Percentiles rank a stretch among this genome's conserved stretches.
Evolutionary conservation across 2,113 vertebrate genomes (phyloP).

Genomic region (Rhombomys opimus): DNA sequence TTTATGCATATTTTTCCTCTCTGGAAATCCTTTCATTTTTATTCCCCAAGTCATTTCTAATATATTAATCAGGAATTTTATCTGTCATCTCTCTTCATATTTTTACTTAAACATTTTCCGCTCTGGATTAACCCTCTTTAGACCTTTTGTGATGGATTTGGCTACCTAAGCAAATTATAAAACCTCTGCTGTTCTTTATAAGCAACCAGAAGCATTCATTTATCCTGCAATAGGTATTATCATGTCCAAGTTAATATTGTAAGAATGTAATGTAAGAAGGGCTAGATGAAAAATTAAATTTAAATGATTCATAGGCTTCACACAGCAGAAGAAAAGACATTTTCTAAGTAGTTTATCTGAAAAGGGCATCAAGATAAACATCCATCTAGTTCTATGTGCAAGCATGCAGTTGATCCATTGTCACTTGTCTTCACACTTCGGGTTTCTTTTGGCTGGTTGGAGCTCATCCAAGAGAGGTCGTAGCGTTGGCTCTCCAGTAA

Average conservation of each 20-base stretch:
- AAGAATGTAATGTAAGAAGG: not conserved
- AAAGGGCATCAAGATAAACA: not conserved
- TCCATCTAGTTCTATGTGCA: not conserved
- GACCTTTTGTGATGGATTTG: conserved; percentile 36
- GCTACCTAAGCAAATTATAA: not conserved
- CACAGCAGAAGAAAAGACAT: not conserved
- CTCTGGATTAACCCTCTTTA: conserved; percentile 6
- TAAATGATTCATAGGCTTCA: not conserved
- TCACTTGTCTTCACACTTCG: not conserved
- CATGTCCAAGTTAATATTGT: not conserved
- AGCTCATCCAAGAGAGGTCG: not conserved
- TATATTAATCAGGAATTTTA: conserved; percentile 35
- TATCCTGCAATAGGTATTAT: not conserved
- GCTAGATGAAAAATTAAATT: conserved; percentile 40
- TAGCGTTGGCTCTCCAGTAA: not conserved
- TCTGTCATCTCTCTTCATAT: conserved; percentile 47
- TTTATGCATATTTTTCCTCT: conserved; percentile 43
- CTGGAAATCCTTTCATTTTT: not conserved
- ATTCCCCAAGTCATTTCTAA: conserved; percentile 34
- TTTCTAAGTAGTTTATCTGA: not conserved
- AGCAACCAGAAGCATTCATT: conserved; percentile 35
- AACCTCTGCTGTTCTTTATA: conserved; percentile 7
- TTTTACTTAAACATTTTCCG: conserved; percentile 30
- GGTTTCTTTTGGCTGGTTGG: not conserved
- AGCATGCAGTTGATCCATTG: not conserved